phyloP scores from a whole-genome alignment of 2,888 invertebrate genomes.

The Coenonympha glycerion region DNA sequence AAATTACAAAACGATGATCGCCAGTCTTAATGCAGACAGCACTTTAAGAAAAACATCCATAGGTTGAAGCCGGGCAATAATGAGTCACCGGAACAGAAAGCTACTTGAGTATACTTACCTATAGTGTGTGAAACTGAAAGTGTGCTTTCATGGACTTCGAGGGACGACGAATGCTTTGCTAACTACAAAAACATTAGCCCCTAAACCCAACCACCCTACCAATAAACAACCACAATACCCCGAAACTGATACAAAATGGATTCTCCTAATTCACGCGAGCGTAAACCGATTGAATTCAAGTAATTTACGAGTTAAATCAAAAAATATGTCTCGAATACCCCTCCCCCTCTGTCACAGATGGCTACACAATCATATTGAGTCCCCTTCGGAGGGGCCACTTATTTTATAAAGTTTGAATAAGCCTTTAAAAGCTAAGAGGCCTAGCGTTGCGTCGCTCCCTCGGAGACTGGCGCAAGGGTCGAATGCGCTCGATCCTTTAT shows the following conservation, averaged over 20 bases:
- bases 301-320: slow-evolving; percentile 75
- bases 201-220: neutral
- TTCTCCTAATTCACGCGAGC: slow-evolving; percentile 68
- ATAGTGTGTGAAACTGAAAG: too few species aligned
- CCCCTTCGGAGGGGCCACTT: slow-evolving; percentile 63
- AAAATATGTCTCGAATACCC: slow-evolving; percentile 73
- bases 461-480: slow-evolving; percentile 2
- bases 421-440: slow-evolving; percentile 65
- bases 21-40: too few species aligned
- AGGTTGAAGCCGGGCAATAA: too few species aligned
- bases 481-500: slow-evolving; percentile 1
- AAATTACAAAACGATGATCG: too few species aligned
- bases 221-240: slow-evolving; percentile 57
- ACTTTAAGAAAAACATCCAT: too few species aligned
- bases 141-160: too few species aligned
- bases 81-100: too few species aligned
- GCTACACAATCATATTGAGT: slow-evolving; percentile 70
- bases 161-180: too few species aligned
- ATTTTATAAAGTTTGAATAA: slow-evolving; percentile 75
- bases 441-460: slow-evolving; percentile 11
- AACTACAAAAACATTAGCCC: too few species aligned
- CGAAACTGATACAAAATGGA: slow-evolving; percentile 43
- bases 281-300: slow-evolving; percentile 71
- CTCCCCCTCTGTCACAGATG: slow-evolving; percentile 70
- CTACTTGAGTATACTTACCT: too few species aligned